Percentiles rank a stretch among this genome's conserved stretches.
Conservation (phyloP, 1,140 invertebrate species). For the Drosophila biarmipes region DNA sequence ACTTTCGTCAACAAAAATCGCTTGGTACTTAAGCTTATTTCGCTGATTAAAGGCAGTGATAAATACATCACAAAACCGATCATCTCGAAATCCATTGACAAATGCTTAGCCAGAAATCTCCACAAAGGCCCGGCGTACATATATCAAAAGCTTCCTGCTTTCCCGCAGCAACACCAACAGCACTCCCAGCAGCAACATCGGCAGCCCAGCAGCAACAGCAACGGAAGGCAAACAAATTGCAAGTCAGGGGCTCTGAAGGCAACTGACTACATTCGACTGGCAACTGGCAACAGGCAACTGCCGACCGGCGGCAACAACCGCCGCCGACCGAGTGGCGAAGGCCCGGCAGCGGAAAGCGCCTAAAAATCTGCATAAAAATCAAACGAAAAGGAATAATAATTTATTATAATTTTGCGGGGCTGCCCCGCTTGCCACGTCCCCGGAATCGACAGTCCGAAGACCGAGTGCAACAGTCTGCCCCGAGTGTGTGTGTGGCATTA, state of each 20-base stretch:
- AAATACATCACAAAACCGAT: conserved; percentile 29
- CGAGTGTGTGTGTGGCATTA: conserved; percentile 59
- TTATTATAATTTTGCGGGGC: conserved; percentile 74
- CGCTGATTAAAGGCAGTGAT: conserved; percentile 14
- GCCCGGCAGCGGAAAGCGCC: conserved; percentile 48
- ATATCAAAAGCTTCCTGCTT: conserved; percentile 32
- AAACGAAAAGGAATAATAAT: conserved; percentile 81
- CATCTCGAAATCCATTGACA: conserved; percentile 28
- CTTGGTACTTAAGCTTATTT: conserved; percentile 3
- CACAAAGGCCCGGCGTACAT: conserved; percentile 29
- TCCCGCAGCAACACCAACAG: conserved; percentile 11
- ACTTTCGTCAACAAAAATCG: not conserved
- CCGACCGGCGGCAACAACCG: conserved; percentile 44
- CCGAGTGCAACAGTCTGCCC: conserved; percentile 45
- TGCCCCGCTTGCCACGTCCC: not conserved
- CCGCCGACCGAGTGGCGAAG: conserved; percentile 34
- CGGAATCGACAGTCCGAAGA: not conserved
- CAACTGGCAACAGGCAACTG: conserved; percentile 39
- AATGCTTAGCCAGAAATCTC: conserved; percentile 30
- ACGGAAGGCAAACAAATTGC: conserved; percentile 33
- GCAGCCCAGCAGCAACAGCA: conserved; percentile 32
- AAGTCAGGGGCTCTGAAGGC: conserved; percentile 37
- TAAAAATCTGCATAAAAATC: conserved; percentile 81
- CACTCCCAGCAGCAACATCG: conserved; percentile 7
- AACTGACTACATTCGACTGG: conserved; percentile 37